These are phyloP conservation scores for Miichthys miiuy DNA, from an alignment of 2,797 vertebrate genomes.

Conservation along the genomic window DNA sequence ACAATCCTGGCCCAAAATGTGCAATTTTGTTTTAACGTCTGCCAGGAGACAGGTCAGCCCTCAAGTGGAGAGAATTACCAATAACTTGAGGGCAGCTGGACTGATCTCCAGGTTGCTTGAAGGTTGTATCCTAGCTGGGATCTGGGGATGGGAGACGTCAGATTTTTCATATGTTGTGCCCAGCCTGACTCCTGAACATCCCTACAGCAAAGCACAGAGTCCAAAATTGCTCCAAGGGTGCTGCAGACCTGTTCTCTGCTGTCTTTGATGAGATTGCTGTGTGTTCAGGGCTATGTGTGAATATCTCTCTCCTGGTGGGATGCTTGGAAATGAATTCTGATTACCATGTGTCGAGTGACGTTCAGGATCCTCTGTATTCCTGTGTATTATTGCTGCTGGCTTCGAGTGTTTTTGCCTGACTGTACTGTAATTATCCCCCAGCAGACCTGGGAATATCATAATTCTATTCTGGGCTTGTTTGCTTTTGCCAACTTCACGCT, in stretches of 20 bases:
- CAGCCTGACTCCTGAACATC: slow-evolving; percentile 18
- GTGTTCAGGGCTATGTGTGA: not conserved
- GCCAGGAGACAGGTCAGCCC: slow-evolving; percentile 33
- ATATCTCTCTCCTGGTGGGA: slow-evolving; percentile 5
- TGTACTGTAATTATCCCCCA: slow-evolving; percentile 39
- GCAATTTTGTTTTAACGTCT: slow-evolving; percentile 22
- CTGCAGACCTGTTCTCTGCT: slow-evolving; percentile 7
- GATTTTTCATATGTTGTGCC: slow-evolving; percentile 26
- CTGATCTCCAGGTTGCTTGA: slow-evolving; percentile 33
- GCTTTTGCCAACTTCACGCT: slow-evolving; percentile 37
- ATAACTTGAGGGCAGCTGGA: slow-evolving; percentile 48
- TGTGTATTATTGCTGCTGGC: not conserved
- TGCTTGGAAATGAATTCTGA: slow-evolving; percentile 15
- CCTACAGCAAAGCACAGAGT: slow-evolving; percentile 10
- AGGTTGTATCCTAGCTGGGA: slow-evolving; percentile 37
- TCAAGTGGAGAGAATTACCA: slow-evolving; percentile 28
- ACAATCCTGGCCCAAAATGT: not conserved
- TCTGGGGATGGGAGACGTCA: slow-evolving; percentile 20
- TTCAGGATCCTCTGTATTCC: slow-evolving; percentile 16
- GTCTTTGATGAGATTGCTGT: slow-evolving; percentile 14
- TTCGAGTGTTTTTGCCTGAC: slow-evolving; percentile 13
- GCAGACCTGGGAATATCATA: slow-evolving; percentile 36
- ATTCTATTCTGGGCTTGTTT: slow-evolving; percentile 30
- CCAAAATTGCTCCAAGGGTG: slow-evolving; percentile 14
- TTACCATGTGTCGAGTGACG: slow-evolving; percentile 1